These are phyloP conservation scores for Salvator merianae DNA, from an alignment of 2,113 vertebrate species.

Conservation along the genomic window DNA sequence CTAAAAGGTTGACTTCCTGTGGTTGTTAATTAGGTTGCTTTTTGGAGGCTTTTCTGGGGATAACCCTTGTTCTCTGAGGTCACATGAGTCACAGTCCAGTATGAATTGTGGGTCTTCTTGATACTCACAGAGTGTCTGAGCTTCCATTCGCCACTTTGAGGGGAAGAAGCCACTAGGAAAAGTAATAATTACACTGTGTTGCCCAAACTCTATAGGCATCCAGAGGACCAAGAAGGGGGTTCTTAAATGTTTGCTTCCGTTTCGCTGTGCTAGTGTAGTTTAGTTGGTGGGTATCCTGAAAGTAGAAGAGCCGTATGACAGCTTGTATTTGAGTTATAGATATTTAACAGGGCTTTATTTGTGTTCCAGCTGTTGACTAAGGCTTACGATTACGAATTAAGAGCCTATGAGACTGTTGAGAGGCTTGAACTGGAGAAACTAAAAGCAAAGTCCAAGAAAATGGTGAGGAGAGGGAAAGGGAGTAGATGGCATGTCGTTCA, in stretches of 20 bases:
- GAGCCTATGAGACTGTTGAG: slow-evolving; percentile 78
- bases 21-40: background rate
- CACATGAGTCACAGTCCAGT: background rate
- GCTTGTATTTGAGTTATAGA: background rate
- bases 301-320: background rate
- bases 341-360: slow-evolving; percentile 9
- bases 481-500: background rate
- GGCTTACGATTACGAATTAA: slow-evolving; percentile 82
- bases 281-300: background rate
- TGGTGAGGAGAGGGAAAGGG: slow-evolving; percentile 52
- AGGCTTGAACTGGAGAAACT: slow-evolving; percentile 69
- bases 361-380: slow-evolving; percentile 73
- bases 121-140: too few species aligned
- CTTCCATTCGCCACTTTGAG: background rate
- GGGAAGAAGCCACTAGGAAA: background rate
- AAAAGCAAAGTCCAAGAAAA: slow-evolving; percentile 73
- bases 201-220: too few species aligned
- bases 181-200: too few species aligned
- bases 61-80: background rate
- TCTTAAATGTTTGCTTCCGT: too few species aligned
- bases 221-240: too few species aligned
- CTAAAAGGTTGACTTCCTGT: background rate
- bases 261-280: background rate
- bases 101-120: background rate
- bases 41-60: background rate